phyloP scores from a whole-genome alignment of 2,113 vertebrate species.

The Clarias magur region DNA sequence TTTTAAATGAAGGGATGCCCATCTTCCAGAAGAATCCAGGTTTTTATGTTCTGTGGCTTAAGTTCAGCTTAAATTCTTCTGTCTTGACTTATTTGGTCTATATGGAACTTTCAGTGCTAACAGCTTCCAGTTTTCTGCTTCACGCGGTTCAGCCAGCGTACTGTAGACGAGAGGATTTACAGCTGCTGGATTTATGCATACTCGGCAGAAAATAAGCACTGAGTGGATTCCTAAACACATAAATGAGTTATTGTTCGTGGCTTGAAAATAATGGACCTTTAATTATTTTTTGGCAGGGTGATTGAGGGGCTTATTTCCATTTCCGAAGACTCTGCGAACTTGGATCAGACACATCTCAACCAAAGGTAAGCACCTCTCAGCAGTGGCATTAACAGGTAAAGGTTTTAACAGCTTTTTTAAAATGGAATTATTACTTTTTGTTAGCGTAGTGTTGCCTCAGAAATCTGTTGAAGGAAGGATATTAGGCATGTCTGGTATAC shows the following conservation, averaged over 20 bases:
- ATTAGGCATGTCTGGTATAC: neutral
- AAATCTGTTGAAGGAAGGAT: neutral
- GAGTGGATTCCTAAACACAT: neutral
- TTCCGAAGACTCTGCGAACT: slow-evolving; percentile 41
- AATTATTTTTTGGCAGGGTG: slow-evolving; percentile 49
- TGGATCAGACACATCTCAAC: slow-evolving; percentile 46
- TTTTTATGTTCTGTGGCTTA: neutral
- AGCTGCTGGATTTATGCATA: slow-evolving; percentile 20
- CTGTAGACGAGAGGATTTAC: slow-evolving; percentile 29
- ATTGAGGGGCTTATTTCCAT: slow-evolving; percentile 44
- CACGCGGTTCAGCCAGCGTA: neutral
- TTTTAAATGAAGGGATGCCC: neutral
- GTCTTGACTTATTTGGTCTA: neutral
- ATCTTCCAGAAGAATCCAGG: neutral
- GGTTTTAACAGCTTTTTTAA: neutral
- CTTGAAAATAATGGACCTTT: slow-evolving; percentile 34
- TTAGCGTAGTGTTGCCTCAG: neutral
- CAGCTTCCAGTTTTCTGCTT: slow-evolving; percentile 1
- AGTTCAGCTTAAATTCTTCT: neutral
- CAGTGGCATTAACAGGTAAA: neutral
- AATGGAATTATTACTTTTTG: neutral
- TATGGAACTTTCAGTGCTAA: neutral
- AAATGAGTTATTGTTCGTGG: slow-evolving; percentile 26
- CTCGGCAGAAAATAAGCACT: slow-evolving; percentile 3
- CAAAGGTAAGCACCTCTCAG: slow-evolving; percentile 48